Evolutionary conservation across 2,113 vertebrate species (phyloP), one percentile per base, ranked within the genome.

Genomic region (Amphilophus citrinellus): DNA sequence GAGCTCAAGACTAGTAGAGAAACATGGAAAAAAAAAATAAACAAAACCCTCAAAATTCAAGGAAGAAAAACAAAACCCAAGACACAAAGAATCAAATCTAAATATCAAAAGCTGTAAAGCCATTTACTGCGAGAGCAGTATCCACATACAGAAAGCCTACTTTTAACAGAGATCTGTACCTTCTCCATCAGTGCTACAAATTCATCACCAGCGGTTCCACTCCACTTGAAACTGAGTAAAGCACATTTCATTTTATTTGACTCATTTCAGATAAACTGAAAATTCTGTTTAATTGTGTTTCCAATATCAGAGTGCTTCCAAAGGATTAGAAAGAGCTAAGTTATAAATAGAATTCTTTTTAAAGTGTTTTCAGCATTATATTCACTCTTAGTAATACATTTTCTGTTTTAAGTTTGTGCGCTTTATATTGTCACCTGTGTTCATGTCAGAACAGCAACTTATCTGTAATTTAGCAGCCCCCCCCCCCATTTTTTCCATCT

Each of bases 251-350:
- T 81, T 44, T 76, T 22, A 87, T 87, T 84, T 87, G 14, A 32
- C 50, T 71, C 57, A 42, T 77, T 84, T 90, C 56, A 73, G 65
- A 80, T 65, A 22, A 89, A 82, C 83, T 30, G 14, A 77, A 83
- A 78, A 71, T 53, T 2, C 80, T 35, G 80, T 32, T 15, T 35
- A 30, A 81, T 81, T 80, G 32, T 53, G 66, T 80, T 86, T 90
- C 44, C 76, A 82, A 87, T 58, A 50, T 76, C 7, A 77, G 11
- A 53, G 78, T 66, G 44, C 66, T 90, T 86, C 68, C 30, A 73
- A 62, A 80, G 88, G 86, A 87, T 17, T 76, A 50, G 76, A 80
- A 86, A 93, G 68, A 88, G 89, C 80, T 9, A 76, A 86, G 63
- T 80, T 60, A 66, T 57, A 89, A 89, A 87, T 83, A 83, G 11